Conservation (phyloP, 2,888 invertebrate genomes). For the Phanerotoma sp. region DNA sequence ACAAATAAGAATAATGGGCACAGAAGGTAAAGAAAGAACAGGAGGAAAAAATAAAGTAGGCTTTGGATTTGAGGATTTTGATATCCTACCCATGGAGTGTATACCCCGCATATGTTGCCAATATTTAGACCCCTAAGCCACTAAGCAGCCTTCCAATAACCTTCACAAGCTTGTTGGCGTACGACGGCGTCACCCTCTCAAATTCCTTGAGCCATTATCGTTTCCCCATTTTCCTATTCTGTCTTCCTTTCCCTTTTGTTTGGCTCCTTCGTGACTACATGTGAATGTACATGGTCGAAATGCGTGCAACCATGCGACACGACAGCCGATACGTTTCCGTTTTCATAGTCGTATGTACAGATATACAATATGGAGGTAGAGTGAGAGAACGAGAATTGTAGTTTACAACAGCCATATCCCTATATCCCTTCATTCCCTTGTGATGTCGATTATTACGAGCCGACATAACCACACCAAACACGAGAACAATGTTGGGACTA, state of each 20-base stretch:
- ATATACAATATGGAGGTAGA: not conserved
- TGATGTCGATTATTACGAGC: slow-evolving; percentile 8
- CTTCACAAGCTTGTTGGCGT: slow-evolving; percentile 19
- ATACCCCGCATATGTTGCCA: slow-evolving; percentile 37
- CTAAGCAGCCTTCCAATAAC: slow-evolving; percentile 23
- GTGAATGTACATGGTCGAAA: slow-evolving; percentile 5
- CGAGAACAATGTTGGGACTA: slow-evolving; percentile 24
- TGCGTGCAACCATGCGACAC: slow-evolving; percentile 21
- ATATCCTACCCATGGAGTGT: too few species aligned
- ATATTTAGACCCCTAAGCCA: slow-evolving; percentile 20
- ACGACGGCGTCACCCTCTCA: slow-evolving; percentile 24
- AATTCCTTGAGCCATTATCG: slow-evolving; percentile 35
- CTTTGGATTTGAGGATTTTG: slow-evolving; percentile 24
- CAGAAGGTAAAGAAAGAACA: slow-evolving; percentile 14
- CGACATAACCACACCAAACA: slow-evolving; percentile 16
- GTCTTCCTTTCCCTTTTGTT: slow-evolving; percentile 15
- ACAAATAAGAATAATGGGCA: not conserved
- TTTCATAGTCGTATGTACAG: too few species aligned
- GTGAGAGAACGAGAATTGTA: too few species aligned
- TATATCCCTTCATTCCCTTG: not conserved
- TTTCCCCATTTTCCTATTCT: slow-evolving; percentile 16
- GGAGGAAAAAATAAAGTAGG: slow-evolving; percentile 14
- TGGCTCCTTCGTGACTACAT: not conserved
- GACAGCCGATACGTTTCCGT: slow-evolving; percentile 20
- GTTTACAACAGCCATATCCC: too few species aligned